Evolutionary conservation across 2,888 invertebrate species (phyloP).

Genomic region (Drosophila aldrichi): DNA sequence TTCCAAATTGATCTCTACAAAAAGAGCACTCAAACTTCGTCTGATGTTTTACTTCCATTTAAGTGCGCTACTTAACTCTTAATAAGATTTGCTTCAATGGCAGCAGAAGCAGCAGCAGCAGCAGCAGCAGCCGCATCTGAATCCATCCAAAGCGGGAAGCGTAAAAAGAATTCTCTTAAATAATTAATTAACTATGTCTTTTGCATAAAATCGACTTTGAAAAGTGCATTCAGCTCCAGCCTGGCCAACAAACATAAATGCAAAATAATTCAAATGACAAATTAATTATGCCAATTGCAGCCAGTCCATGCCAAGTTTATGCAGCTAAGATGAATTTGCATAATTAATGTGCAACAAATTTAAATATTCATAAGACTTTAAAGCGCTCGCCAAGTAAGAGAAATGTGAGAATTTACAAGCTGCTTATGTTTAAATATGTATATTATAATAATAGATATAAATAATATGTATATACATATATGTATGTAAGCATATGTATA

Average conservation of each 20-base stretch:
- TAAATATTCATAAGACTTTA: background rate
- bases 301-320: background rate
- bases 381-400: no score
- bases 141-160: background rate
- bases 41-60: background rate
- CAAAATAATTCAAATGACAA: constrained; percentile 8
- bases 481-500: no score
- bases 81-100: constrained; percentile 11
- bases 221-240: constrained; percentile 4
- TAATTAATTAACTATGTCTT: constrained; percentile 32
- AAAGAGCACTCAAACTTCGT: background rate
- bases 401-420: no score
- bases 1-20: background rate
- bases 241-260: background rate
- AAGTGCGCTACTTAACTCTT: background rate
- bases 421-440: background rate
- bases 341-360: background rate
- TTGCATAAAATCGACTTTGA: background rate
- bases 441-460: background rate
- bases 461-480: no score
- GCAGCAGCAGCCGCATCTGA: background rate
- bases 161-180: constrained; percentile 16
- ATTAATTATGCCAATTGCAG: constrained; percentile 14
- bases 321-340: constrained; percentile 1
- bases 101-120: background rate